A percentile compares a stretch with the other conserved stretches of the same genome.
Conservation (phyloP, 1,140 invertebrate species). For the Drosophila teissieri region DNA sequence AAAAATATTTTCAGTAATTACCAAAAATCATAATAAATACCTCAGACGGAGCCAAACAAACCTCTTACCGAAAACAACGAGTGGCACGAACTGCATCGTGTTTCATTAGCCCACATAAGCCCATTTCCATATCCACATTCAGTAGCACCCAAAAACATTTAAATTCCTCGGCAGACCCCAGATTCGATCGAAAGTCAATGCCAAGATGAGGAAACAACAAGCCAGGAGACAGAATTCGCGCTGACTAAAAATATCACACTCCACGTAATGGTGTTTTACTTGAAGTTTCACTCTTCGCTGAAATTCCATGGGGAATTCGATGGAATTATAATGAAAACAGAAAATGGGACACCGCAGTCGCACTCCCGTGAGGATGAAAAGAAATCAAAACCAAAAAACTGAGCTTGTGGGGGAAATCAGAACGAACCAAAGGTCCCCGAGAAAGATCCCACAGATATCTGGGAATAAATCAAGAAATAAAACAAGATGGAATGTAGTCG, state of each 20-base stretch:
- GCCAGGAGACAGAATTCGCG: slow-evolving; percentile 33
- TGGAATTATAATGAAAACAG: slow-evolving; percentile 59
- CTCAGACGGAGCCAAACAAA: neutral
- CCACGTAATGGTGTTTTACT: slow-evolving; percentile 7
- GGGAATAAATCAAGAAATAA: slow-evolving; percentile 33
- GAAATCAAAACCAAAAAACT: slow-evolving; percentile 46
- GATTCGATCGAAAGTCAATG: slow-evolving; percentile 21
- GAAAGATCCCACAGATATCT: slow-evolving; percentile 55
- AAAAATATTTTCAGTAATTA: no score
- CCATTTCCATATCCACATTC: neutral
- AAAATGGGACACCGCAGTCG: slow-evolving; percentile 32
- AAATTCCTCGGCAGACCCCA: neutral
- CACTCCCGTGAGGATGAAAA: slow-evolving; percentile 41
- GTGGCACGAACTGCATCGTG: neutral
- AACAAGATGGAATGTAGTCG: no score
- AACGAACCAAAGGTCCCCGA: slow-evolving; percentile 2
- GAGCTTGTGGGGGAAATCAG: slow-evolving; percentile 21
- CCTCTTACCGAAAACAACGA: neutral
- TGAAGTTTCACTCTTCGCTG: slow-evolving; percentile 1
- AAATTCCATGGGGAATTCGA: slow-evolving; percentile 43
- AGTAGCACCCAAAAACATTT: neutral
- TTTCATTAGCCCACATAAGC: slow-evolving; percentile 3
- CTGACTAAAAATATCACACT: slow-evolving; percentile 64
- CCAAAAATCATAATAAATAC: neutral
- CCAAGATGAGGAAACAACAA: slow-evolving; percentile 15